These are phyloP conservation scores for Octonoba sinensis DNA, from an alignment of 2,888 invertebrate species.

Conservation along the genomic window DNA sequence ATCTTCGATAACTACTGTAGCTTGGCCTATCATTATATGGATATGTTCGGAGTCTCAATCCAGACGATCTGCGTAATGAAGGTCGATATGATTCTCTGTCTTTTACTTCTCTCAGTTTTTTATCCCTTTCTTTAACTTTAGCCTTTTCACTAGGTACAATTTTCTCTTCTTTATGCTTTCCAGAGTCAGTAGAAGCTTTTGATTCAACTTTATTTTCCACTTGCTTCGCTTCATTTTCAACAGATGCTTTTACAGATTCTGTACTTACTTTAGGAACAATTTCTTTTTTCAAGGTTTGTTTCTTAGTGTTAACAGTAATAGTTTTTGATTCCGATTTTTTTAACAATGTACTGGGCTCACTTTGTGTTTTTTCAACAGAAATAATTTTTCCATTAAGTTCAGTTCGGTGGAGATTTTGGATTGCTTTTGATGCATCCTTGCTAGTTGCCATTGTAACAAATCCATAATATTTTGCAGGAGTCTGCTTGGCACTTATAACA, in stretches of 20 bases:
- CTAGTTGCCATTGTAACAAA: conserved; percentile 95
- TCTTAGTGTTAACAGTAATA: neutral
- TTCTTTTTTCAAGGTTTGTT: conserved; percentile 13
- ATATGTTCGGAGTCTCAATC: neutral
- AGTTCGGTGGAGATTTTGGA: conserved; percentile 87
- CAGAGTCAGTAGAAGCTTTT: neutral
- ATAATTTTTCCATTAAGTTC: conserved; percentile 95
- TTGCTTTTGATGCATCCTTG: conserved; percentile 71
- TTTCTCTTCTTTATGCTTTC: conserved; percentile 34
- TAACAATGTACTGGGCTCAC: conserved; percentile 21
- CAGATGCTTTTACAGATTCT: neutral
- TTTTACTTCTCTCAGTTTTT: conserved; percentile 13
- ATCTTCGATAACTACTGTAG: conserved; percentile 12
- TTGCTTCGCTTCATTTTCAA: neutral
- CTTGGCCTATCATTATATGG: conserved; percentile 11
- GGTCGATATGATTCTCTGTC: conserved; percentile 13
- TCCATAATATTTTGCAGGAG: conserved; percentile 93
- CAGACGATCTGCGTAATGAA: neutral
- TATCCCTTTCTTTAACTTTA: conserved; percentile 36
- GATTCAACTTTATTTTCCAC: neutral
- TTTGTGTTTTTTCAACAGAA: conserved; percentile 82
- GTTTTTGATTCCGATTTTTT: conserved; percentile 41
- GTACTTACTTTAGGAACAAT: neutral
- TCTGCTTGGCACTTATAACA: conserved; percentile 88
- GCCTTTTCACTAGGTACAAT: conserved; percentile 16